These are phyloP conservation scores for Pristiophorus japonicus DNA, from an alignment of 2,113 vertebrate species.

Conservation along the genomic window DNA sequence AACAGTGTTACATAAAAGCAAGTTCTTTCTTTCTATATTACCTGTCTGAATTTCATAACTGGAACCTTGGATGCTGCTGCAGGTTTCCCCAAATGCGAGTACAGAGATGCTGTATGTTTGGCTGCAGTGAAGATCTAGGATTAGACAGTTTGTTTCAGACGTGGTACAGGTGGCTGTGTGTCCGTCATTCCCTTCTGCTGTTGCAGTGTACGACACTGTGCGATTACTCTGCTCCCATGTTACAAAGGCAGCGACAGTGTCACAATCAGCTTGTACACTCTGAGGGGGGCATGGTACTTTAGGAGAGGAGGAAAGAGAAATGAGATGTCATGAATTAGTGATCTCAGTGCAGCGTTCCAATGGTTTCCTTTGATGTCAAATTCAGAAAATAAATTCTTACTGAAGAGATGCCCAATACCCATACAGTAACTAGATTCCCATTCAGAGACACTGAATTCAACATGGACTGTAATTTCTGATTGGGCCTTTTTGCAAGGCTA, in stretches of 20 bases:
- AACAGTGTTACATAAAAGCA: neutral
- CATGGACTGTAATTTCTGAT: neutral
- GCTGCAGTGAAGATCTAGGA: conserved; percentile 52
- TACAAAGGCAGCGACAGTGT: conserved; percentile 47
- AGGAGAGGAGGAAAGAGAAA: conserved; percentile 8
- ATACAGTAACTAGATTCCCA: neutral
- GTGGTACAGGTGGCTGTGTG: conserved; percentile 43
- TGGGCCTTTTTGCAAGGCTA: neutral
- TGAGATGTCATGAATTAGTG: neutral
- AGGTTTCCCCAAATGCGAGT: conserved; percentile 44
- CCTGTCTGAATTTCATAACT: neutral
- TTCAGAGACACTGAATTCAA: neutral
- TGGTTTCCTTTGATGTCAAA: neutral
- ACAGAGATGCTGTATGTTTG: conserved; percentile 51
- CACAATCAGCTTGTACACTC: conserved; percentile 47
- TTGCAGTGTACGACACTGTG: conserved; percentile 48
- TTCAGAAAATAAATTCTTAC: neutral
- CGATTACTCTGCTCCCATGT: conserved; percentile 52
- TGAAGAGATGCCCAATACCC: neutral
- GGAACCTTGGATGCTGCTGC: conserved; percentile 50
- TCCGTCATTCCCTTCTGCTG: conserved; percentile 41
- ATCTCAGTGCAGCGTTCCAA: neutral
- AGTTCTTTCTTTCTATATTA: neutral
- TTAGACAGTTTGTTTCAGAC: conserved; percentile 43
- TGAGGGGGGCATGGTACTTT: conserved; percentile 55